phyloP scores from a whole-genome alignment of 1,140 invertebrate species.

The Drosophila dunni region DNA sequence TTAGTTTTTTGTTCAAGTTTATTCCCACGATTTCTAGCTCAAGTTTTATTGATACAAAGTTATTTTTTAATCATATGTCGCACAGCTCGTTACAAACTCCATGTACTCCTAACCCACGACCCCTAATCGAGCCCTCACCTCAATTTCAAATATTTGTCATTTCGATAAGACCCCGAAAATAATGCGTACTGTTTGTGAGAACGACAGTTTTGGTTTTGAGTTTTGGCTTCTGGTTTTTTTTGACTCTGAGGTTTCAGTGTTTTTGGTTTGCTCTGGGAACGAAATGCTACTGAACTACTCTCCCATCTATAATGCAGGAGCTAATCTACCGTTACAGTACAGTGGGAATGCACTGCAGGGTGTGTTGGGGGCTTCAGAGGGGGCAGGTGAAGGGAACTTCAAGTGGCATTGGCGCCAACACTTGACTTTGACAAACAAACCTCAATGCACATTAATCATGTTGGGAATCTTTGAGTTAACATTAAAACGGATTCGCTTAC shows the following conservation, averaged over 20 bases:
- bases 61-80: conserved; percentile 14
- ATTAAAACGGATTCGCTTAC: conserved; percentile 13
- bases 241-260: neutral
- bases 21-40: neutral
- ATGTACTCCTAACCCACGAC: conserved; percentile 15
- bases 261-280: conserved; percentile 10
- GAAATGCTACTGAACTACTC: conserved; percentile 21
- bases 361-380: neutral
- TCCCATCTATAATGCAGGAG: conserved; percentile 3
- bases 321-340: conserved; percentile 60
- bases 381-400: conserved; percentile 21
- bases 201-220: neutral
- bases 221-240: conserved; percentile 5
- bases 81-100: conserved; percentile 16
- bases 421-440: conserved; percentile 83
- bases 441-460: conserved; percentile 62
- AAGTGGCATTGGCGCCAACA: conserved; percentile 80
- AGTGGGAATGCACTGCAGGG: conserved; percentile 41
- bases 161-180: conserved; percentile 68
- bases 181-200: conserved; percentile 36
- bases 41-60: neutral
- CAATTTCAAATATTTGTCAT: conserved; percentile 79
- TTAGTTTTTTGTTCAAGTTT: neutral
- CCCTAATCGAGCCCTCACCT: conserved; percentile 52
- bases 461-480: neutral